These are phyloP conservation scores for Actinia tenebrosa DNA, from an alignment of 64 coral and sea anemone species.

Conservation along the genomic window DNA sequence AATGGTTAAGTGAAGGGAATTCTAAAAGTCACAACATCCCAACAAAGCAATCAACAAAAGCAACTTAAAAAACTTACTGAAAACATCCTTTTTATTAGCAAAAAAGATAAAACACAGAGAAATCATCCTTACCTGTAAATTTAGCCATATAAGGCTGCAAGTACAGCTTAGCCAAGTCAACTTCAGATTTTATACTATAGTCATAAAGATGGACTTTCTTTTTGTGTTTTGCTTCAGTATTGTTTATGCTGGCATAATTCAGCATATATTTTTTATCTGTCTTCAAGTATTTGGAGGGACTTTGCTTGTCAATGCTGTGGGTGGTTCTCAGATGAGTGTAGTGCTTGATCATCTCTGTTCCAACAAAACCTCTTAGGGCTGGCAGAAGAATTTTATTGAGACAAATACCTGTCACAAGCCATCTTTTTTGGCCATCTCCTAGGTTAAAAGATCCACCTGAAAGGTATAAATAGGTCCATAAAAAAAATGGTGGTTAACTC, in stretches of 20 bases:
- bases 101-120: no score
- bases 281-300: neutral
- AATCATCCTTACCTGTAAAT: conserved; percentile 21
- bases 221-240: conserved; percentile 31
- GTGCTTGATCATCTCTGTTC: conserved; percentile 10
- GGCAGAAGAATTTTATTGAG: conserved; percentile 50
- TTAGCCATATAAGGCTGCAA: conserved; percentile 46
- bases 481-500: no score
- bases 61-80: no score
- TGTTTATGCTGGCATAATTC: conserved; percentile 71
- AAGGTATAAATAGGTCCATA: no score
- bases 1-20: no score
- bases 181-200: conserved; percentile 21
- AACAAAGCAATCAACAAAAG: no score
- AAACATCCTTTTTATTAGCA: no score
- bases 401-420: conserved; percentile 69
- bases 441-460: neutral
- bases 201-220: conserved; percentile 31
- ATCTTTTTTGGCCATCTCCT: conserved; percentile 39
- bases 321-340: conserved; percentile 14
- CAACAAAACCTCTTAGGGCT: conserved; percentile 26
- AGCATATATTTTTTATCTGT: conserved; percentile 28
- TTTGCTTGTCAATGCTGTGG: conserved; percentile 33
- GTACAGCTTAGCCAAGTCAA: conserved; percentile 46
- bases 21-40: no score